A percentile compares a stretch with the other conserved stretches of the same genome.
Evolutionary conservation across 2,797 vertebrate species (phyloP).

Genomic region (Acipenser ruthenus): DNA sequence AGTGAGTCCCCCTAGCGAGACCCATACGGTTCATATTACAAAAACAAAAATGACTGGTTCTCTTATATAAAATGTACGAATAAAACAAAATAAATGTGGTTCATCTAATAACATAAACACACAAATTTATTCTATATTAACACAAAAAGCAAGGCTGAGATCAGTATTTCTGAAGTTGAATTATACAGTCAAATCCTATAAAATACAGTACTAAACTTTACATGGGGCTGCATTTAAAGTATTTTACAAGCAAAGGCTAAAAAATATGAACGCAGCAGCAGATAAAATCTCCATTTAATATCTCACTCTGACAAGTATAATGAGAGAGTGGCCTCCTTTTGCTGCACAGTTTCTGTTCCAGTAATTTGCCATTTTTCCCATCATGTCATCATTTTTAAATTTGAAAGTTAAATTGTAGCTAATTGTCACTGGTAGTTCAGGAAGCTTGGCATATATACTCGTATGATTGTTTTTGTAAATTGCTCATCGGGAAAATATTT

Average conservation of each 20-base stretch:
- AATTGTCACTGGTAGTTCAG: constrained; percentile 34
- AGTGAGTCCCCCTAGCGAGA: no score
- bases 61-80: no score
- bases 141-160: no score
- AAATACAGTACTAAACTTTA: no score
- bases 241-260: background rate
- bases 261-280: background rate
- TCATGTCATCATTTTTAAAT: constrained; percentile 33
- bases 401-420: constrained; percentile 37
- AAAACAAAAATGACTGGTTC: no score
- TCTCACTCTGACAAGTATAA: constrained; percentile 8
- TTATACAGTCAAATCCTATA: no score
- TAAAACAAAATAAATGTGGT: no score
- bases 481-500: constrained; percentile 47
- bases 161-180: no score
- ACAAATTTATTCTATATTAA: no score
- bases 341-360: constrained; percentile 13
- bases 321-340: constrained; percentile 12
- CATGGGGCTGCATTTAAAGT: no score
- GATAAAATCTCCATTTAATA: background rate
- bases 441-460: constrained; percentile 32
- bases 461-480: constrained; percentile 42
- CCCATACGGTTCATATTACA: no score
- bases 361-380: constrained; percentile 27
- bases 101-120: no score